These are phyloP conservation scores for Abscondita cerata DNA, from an alignment of 2,888 invertebrate species.

Conservation along the genomic window DNA sequence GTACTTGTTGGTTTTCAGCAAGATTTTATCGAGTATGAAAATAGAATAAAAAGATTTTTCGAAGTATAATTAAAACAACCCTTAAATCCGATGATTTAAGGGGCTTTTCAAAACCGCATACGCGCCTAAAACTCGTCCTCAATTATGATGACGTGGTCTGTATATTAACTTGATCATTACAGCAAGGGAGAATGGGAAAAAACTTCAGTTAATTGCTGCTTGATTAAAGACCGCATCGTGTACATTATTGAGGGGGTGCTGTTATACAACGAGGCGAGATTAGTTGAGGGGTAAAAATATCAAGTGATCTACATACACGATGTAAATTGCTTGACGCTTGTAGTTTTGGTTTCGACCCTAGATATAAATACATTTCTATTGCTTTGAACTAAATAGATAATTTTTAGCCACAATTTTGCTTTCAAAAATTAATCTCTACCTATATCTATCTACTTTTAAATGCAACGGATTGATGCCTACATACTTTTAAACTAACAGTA, in stretches of 20 bases:
- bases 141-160: slow-evolving; percentile 48
- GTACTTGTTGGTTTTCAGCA: not conserved
- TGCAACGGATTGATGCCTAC: too few species aligned
- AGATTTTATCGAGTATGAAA: not conserved
- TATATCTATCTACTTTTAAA: too few species aligned
- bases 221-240: slow-evolving; percentile 58
- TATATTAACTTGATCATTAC: slow-evolving; percentile 55
- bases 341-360: not conserved
- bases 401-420: too few species aligned
- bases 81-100: slow-evolving; percentile 27
- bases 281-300: slow-evolving; percentile 36
- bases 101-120: slow-evolving; percentile 39
- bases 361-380: too few species aligned
- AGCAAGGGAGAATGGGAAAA: slow-evolving; percentile 46
- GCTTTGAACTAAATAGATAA: too few species aligned
- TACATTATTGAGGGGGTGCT: slow-evolving; percentile 45
- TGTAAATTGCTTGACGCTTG: slow-evolving; percentile 11
- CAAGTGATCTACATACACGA: slow-evolving; percentile 23
- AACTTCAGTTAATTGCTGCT: slow-evolving; percentile 57
- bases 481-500: too few species aligned
- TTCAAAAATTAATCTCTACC: too few species aligned
- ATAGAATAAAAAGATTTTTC: not conserved
- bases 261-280: slow-evolving; percentile 44
- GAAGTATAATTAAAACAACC: slow-evolving; percentile 29
- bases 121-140: slow-evolving; percentile 44